A percentile compares a stretch with the other conserved stretches of the same genome.
phyloP scores from a whole-genome alignment of 2,888 invertebrate species.

The Phyto melanocephala region DNA sequence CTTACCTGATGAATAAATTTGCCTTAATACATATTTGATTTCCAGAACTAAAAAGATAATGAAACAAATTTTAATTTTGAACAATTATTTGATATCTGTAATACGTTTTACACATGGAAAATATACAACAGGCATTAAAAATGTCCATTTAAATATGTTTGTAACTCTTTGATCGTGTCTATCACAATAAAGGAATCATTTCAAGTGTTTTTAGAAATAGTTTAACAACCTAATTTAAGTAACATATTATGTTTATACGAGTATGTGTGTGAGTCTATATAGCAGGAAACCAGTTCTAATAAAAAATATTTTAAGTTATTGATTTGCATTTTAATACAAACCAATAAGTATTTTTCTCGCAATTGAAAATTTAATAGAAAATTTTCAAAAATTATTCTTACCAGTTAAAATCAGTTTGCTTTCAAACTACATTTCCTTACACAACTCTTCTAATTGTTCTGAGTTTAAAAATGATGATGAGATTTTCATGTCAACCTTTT shows the following conservation, averaged over 20 bases:
- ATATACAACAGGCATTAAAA: no score
- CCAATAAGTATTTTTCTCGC: not conserved
- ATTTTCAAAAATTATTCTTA: not conserved
- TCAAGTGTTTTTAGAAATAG: not conserved
- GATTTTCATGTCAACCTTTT: conserved; percentile 41
- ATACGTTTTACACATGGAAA: no score
- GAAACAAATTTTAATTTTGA: no score
- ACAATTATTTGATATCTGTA: no score
- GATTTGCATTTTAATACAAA: not conserved
- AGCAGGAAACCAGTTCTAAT: conserved; percentile 12
- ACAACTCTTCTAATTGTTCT: conserved; percentile 68
- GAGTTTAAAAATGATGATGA: conserved; percentile 63
- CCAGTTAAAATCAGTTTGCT: not conserved
- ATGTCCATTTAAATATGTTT: not conserved
- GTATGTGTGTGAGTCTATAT: not conserved
- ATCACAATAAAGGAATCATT: not conserved
- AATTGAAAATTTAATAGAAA: not conserved
- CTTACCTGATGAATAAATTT: no score
- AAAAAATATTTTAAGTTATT: not conserved
- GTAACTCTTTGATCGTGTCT: not conserved
- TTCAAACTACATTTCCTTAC: conserved; percentile 68
- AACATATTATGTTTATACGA: conserved; percentile 5
- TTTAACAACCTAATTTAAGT: conserved; percentile 17
- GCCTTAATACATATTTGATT: no score
- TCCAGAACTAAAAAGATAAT: no score